A percentile compares a stretch with the other conserved stretches of the same genome.
These are phyloP conservation scores for Charadrius vociferus DNA, from an alignment of 2,113 vertebrate species.

Conservation along the genomic window DNA sequence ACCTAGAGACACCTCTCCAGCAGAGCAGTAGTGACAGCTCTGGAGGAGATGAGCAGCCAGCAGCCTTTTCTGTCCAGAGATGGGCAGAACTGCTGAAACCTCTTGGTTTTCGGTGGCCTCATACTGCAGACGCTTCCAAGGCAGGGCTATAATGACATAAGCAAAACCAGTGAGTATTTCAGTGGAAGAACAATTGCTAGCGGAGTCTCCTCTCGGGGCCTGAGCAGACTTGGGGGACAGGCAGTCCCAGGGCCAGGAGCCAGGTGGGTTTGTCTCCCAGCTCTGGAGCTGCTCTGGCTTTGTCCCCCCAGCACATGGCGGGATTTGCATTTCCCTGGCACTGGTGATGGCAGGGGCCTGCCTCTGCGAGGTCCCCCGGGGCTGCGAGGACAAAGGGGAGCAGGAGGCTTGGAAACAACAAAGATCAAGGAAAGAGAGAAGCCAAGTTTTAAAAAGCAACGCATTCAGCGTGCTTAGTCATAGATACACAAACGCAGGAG, in stretches of 20 bases:
- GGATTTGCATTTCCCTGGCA: background rate
- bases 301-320: background rate
- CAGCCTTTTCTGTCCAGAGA: background rate
- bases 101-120: background rate
- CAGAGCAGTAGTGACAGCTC: background rate
- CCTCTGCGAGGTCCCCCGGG: background rate
- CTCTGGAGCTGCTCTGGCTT: background rate
- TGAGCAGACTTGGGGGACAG: background rate
- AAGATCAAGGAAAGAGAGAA: background rate
- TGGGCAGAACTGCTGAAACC: background rate
- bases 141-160: background rate
- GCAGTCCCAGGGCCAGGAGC: background rate
- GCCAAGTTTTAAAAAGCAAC: background rate
- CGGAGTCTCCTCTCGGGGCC: background rate
- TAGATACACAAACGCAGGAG: background rate
- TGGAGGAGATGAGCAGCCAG: background rate
- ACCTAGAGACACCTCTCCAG: background rate
- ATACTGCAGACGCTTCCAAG: fast-evolving
- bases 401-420: slow-evolving; percentile 2
- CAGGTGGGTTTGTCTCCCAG: background rate
- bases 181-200: background rate
- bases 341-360: background rate
- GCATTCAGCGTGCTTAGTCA: background rate
- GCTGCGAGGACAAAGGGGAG: slow-evolving; percentile 30
- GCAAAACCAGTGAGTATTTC: background rate